Evolutionary conservation across 92 coral and sea anemone genomes (phyloP), one percentile per base, ranked within the genome.

Genomic region (Actinernus sp.): DNA sequence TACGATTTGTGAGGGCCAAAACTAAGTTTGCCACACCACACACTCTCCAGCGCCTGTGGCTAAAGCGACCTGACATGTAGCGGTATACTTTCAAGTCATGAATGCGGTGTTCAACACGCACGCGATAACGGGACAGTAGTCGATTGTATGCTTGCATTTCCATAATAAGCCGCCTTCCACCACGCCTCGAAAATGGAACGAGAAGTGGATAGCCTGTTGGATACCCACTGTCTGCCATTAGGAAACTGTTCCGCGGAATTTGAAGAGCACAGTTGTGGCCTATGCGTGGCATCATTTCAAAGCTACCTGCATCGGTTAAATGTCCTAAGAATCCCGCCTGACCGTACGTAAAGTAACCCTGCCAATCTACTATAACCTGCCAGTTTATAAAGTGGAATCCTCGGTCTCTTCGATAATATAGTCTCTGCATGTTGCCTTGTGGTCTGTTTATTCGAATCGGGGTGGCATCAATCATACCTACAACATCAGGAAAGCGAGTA

Each of bases 31-130:
- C 79, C 22, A 72, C 69, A n/a, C 32, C 26, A 33, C 67, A 31
- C 17, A 71, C 27, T 21, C 78, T 71, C 67, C 78, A 71, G 13
- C 79, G 50, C 31, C 79, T 58, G 29, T 72, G 79, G 8, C 79
- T 32, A 39, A 46, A 60, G 3, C 70, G 71, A 22, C 58, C 40
- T 36, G 78, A 71, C 14, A 57, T 46, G 41, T 48, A 71, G 26
- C 78, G 36, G 63, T 71, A 57, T 14, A 71, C 31, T 23, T 69
- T 71, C 31, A 71, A 49, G n/a, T 55, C 40, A 11, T 31, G 27
- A 4, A 69, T 55, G 23, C 30, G 43, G 34, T 69, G 76, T 29
- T 71, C 68, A 51, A 69, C 65, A 37, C 54, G 55, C 16, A 69
- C 65, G 14, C 65, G 3, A 31, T 22, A 33, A 43, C 65, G 31